phyloP scores from a whole-genome alignment of 2,797 vertebrate species.

The Malacoctenus gilli region DNA sequence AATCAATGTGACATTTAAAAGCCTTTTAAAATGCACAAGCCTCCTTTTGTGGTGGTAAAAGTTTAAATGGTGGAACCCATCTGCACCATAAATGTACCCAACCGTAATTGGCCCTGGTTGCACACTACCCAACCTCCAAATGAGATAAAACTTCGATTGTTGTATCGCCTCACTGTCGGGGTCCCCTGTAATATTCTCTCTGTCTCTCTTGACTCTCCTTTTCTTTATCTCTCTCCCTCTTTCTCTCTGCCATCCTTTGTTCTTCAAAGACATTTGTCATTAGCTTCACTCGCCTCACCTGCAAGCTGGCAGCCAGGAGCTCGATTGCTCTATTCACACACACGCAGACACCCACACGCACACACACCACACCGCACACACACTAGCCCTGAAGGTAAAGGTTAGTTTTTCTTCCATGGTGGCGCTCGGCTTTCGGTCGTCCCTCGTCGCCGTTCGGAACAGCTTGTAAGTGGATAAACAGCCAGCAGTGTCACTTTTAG shows the following conservation, averaged over 20 bases:
- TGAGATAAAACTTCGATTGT: conserved; percentile 43
- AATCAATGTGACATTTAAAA: conserved; percentile 28
- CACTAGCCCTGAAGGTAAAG: conserved; percentile 34
- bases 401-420: conserved; percentile 26
- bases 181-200: conserved; percentile 18
- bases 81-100: conserved; percentile 35
- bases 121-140: conserved; percentile 38
- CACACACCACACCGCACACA: conserved; percentile 14
- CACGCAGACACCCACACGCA: conserved; percentile 9
- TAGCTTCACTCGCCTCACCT: conserved; percentile 49
- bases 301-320: conserved; percentile 23
- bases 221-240: conserved; percentile 27
- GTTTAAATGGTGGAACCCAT: conserved; percentile 35
- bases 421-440: conserved; percentile 35
- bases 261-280: conserved; percentile 66
- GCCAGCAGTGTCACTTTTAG: conserved; percentile 21
- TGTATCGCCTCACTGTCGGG: conserved; percentile 27
- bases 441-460: conserved; percentile 27
- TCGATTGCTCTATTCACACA: conserved; percentile 1
- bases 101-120: conserved; percentile 43
- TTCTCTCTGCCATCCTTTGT: conserved; percentile 54
- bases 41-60: conserved; percentile 17
- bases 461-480: conserved; percentile 39
- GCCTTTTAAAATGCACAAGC: conserved; percentile 10
- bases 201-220: conserved; percentile 18